These are phyloP conservation scores for Caradrina clavipalpis DNA, from an alignment of 2,888 invertebrate genomes.

Conservation along the genomic window DNA sequence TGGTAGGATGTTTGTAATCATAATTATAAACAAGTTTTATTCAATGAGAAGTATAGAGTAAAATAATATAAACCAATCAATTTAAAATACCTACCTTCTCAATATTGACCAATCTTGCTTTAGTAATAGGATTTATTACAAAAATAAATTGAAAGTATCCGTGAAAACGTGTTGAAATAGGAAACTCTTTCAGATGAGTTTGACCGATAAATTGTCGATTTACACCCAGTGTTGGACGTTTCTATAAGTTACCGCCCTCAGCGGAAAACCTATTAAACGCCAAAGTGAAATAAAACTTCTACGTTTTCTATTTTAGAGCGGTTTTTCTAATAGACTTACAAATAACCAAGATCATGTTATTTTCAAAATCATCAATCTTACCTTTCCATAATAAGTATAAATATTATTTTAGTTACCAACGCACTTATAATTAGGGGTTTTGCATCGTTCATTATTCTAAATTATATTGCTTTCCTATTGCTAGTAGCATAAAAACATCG, in stretches of 20 bases:
- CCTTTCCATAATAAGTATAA: too few species aligned
- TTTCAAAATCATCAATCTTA: too few species aligned
- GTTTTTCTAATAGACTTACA: not conserved
- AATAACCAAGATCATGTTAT: too few species aligned
- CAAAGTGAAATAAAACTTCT: conserved; percentile 14
- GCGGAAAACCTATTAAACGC: conserved; percentile 13
- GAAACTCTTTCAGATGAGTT: conserved; percentile 73
- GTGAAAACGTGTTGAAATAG: conserved; percentile 50
- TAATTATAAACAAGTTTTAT: too few species aligned
- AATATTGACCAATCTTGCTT: not conserved
- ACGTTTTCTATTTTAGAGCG: too few species aligned
- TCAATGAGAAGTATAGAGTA: not conserved
- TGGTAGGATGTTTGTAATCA: too few species aligned
- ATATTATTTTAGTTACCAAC: too few species aligned
- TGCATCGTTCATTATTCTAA: not conserved
- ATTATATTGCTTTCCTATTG: not conserved
- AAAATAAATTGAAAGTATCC: conserved; percentile 49
- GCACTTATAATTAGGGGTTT: too few species aligned
- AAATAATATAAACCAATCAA: not conserved
- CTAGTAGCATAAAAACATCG: not conserved
- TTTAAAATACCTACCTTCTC: not conserved
- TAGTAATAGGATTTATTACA: conserved; percentile 25
- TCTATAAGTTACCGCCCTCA: conserved; percentile 28
- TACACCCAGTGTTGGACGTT: conserved; percentile 50
- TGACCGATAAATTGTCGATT: conserved; percentile 83